phyloP scores from a whole-genome alignment of 2,113 vertebrate species.

The Centropus unirufus region DNA sequence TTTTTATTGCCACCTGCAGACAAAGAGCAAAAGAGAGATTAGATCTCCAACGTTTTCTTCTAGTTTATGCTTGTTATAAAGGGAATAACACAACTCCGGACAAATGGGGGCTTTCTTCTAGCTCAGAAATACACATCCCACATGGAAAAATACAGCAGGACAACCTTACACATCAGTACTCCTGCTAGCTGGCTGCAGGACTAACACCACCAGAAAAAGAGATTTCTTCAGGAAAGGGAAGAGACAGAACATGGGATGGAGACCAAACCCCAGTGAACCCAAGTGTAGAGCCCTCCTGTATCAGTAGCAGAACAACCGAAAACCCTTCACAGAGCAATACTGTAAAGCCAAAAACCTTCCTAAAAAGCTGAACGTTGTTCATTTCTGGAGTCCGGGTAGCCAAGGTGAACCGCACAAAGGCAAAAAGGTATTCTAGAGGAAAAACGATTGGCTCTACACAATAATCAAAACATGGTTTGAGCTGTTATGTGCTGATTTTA shows the following conservation, averaged over 20 bases:
- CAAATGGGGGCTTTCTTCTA: background rate
- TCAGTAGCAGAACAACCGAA: background rate
- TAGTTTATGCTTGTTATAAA: background rate
- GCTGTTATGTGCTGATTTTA: background rate
- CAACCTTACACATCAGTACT: background rate
- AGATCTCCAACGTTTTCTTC: background rate
- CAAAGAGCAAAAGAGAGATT: constrained; percentile 20
- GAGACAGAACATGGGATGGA: background rate
- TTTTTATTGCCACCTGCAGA: constrained; percentile 96
- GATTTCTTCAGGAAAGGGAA: background rate
- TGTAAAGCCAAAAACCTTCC: background rate
- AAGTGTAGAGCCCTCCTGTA: background rate
- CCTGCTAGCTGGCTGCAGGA: background rate
- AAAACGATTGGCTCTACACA: background rate
- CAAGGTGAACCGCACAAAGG: background rate
- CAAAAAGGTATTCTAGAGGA: background rate
- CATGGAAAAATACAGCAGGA: background rate
- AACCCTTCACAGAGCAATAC: background rate
- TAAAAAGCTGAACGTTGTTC: rapidly evolving
- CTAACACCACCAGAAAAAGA: background rate
- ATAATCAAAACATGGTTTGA: background rate
- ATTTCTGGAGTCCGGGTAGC: background rate
- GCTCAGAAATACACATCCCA: background rate
- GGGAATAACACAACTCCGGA: background rate
- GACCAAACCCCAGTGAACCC: background rate